A percentile compares a stretch with the other conserved stretches of the same genome.
phyloP scores from a whole-genome alignment of 64 coral and sea anemone genomes.

The Acropora yongei region DNA sequence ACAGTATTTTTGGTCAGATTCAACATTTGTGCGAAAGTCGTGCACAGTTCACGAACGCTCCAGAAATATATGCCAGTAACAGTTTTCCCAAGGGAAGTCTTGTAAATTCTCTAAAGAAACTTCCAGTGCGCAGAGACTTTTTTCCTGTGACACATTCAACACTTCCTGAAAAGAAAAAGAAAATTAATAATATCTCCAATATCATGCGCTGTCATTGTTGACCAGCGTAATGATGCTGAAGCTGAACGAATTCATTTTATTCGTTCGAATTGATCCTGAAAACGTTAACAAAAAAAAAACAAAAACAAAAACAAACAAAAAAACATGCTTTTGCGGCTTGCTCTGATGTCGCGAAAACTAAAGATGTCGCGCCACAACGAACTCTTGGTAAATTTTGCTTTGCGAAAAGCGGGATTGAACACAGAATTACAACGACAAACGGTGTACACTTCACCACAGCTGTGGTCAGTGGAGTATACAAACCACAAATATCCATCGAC shows the following conservation, averaged over 20 bases:
- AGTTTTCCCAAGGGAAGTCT: slow-evolving; percentile 8
- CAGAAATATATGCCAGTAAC: not conserved
- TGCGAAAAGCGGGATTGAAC: no score
- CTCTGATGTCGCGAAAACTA: no score
- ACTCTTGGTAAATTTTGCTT: not conserved
- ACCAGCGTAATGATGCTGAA: not conserved
- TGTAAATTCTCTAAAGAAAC: slow-evolving; percentile 11
- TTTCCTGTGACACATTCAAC: not conserved
- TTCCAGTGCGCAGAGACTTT: slow-evolving; percentile 6
- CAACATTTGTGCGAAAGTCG: not conserved
- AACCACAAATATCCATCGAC: slow-evolving; percentile 6
- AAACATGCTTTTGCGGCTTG: no score
- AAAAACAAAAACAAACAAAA: no score
- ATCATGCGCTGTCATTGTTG: not conserved
- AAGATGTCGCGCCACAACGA: not conserved
- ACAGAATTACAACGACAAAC: not conserved
- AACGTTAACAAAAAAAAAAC: no score
- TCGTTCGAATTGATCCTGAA: no score
- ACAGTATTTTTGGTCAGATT: slow-evolving; percentile 16
- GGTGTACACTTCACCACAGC: not conserved
- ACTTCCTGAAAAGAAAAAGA: not conserved
- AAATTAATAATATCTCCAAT: not conserved
- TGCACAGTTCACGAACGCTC: not conserved
- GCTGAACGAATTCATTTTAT: no score
- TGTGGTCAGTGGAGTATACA: not conserved